phyloP scores from a whole-genome alignment of 1,140 invertebrate species.

The Hyles euphorbiae region DNA sequence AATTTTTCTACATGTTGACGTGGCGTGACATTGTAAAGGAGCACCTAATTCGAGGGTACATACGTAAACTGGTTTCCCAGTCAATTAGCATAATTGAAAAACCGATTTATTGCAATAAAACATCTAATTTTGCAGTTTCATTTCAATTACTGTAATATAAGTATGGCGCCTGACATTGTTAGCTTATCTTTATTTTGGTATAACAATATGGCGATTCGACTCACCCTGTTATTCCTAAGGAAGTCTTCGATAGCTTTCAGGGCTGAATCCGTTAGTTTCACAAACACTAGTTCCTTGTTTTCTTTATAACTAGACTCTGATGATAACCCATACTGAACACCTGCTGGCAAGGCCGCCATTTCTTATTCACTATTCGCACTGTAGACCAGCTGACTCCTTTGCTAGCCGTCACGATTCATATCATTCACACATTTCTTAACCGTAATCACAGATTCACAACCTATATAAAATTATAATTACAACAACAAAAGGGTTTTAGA shows the following conservation, averaged over 20 bases:
- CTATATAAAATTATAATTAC: slow-evolving; percentile 75
- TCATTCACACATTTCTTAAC: slow-evolving; percentile 74
- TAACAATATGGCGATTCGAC: slow-evolving; percentile 75
- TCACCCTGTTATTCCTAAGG: slow-evolving; percentile 89
- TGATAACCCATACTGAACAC: slow-evolving; percentile 96
- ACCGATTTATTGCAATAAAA: slow-evolving; percentile 37
- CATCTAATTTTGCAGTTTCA: slow-evolving; percentile 59
- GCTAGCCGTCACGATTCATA: slow-evolving; percentile 75
- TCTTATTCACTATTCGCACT: slow-evolving; percentile 78
- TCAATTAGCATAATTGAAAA: slow-evolving; percentile 21
- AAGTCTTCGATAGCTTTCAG: slow-evolving; percentile 93
- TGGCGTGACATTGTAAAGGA: slow-evolving; percentile 66
- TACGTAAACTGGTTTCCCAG: slow-evolving; percentile 28
- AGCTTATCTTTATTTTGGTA: slow-evolving; percentile 67
- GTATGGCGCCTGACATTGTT: slow-evolving; percentile 74
- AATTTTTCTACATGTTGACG: slow-evolving; percentile 72
- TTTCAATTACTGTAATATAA: slow-evolving; percentile 72
- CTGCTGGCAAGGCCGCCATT: slow-evolving; percentile 96
- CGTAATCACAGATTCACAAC: slow-evolving; percentile 76
- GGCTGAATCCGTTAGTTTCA: slow-evolving; percentile 96
- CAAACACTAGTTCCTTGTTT: slow-evolving; percentile 93
- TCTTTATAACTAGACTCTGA: slow-evolving; percentile 89
- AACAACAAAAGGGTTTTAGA: slow-evolving; percentile 72
- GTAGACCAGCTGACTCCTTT: slow-evolving; percentile 76
- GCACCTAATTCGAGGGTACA: slow-evolving; percentile 28